phyloP scores from a whole-genome alignment of 2,797 vertebrate species.

The Zalophus californianus region DNA sequence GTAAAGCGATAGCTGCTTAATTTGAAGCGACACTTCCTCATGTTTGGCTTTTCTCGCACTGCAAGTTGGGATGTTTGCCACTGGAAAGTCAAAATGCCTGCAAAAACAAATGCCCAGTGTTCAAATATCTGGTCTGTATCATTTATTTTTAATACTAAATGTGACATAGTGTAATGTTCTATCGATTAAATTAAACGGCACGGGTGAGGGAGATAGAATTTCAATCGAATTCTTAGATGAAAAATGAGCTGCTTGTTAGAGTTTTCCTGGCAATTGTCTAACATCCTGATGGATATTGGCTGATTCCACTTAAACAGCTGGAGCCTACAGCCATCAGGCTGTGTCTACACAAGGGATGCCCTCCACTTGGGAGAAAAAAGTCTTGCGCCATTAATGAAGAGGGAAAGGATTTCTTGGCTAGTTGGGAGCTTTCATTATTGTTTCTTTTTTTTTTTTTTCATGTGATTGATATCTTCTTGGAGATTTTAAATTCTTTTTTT shows the following conservation, averaged over 20 bases:
- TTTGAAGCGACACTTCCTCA: slow-evolving; percentile 41
- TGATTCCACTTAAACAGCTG: slow-evolving; percentile 67
- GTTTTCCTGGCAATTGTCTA: background rate
- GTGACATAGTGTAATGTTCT: slow-evolving; percentile 78
- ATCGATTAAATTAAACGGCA: slow-evolving; percentile 80
- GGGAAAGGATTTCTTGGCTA: background rate
- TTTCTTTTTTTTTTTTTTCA: background rate
- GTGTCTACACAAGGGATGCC: background rate
- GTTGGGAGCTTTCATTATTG: background rate
- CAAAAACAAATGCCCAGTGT: slow-evolving; percentile 59
- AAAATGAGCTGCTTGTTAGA: slow-evolving; percentile 65
- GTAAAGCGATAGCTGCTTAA: slow-evolving; percentile 70
- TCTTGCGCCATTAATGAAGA: slow-evolving; percentile 13
- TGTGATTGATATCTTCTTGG: slow-evolving; percentile 5
- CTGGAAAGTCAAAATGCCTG: slow-evolving; percentile 54
- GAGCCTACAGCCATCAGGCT: slow-evolving; percentile 25
- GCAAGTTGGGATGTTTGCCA: slow-evolving; percentile 60
- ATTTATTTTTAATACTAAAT: slow-evolving; percentile 85
- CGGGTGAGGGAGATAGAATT: slow-evolving; percentile 62
- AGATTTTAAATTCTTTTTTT: background rate
- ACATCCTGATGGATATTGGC: slow-evolving; percentile 29
- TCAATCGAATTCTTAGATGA: slow-evolving; percentile 77
- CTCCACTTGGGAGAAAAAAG: background rate
- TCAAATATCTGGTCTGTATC: slow-evolving; percentile 74
- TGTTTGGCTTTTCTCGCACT: slow-evolving; percentile 42